Percentiles rank a stretch among this genome's conserved stretches.
These are phyloP conservation scores for Papilio elwesi DNA, from an alignment of 2,888 invertebrate genomes.

Conservation along the genomic window DNA sequence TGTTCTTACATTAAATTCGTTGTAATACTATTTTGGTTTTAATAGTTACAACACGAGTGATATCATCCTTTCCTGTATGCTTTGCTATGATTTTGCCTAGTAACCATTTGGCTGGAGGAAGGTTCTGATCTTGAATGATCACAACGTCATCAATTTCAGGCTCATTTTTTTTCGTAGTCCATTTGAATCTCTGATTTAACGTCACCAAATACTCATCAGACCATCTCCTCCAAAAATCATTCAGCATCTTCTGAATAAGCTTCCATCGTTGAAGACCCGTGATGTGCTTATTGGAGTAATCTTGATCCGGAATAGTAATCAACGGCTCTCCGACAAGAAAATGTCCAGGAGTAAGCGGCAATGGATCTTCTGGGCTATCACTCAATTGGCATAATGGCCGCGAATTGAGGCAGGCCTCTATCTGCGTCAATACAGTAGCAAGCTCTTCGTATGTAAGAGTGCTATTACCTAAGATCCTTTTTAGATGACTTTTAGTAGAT, in stretches of 20 bases:
- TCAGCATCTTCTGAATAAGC: conserved; percentile 45
- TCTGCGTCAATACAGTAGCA: no score
- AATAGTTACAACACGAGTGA: conserved; percentile 18
- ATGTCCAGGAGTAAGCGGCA: no score
- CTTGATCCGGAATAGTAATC: conserved; percentile 39
- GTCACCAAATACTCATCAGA: no score
- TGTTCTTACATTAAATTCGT: no score
- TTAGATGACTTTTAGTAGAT: conserved; percentile 37
- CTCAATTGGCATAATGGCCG: conserved; percentile 41
- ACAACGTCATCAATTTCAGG: conserved; percentile 44
- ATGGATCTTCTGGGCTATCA: conserved; percentile 43
- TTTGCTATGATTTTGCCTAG: conserved; percentile 39
- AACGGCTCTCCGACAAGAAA: conserved; percentile 47
- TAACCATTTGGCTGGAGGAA: conserved; percentile 44
- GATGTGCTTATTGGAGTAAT: conserved; percentile 23
- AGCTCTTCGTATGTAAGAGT: conserved; percentile 44
- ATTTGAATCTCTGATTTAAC: conserved; percentile 44
- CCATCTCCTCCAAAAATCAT: conserved; percentile 47
- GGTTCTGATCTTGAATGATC: conserved; percentile 43
- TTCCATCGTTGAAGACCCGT: conserved; percentile 43
- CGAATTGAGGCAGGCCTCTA: conserved; percentile 46
- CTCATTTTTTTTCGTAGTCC: conserved; percentile 38
- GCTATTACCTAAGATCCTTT: not conserved
- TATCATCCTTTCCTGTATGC: not conserved
- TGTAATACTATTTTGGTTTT: no score